Evolutionary conservation across 2,797 vertebrate species (phyloP), one percentile per base, ranked within the genome.

Genomic region (Clarias fuscus): DNA sequence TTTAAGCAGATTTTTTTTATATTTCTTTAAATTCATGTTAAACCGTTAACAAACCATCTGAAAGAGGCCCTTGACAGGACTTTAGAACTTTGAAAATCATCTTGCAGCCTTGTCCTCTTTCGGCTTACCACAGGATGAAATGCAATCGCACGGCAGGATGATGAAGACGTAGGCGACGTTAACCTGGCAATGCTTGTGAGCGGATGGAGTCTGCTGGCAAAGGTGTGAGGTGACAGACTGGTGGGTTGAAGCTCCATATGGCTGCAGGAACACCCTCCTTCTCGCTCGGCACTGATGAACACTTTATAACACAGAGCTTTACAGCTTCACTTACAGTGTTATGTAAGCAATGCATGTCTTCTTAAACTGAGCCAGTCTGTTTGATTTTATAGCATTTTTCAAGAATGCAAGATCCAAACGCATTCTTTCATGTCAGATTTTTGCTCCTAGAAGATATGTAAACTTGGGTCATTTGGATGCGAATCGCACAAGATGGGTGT

Each of bases 171-270:
- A 84, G 84, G 75, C 75, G 22, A 75, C 20, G 56, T 70, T 89
- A 85, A 86, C 88, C 76, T 82, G 83, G 85, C 82, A 86, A 56
- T 27, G 43, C 67, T 68, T 48, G 71, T 53, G 30, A 88, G 79
- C 76, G 77, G 85, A 88, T 84, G 76, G 82, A 77, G 76, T 86
- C 40, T 84, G 82, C 84, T 89, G 89, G 84, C 88, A 73, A 86
- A 86, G 86, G 88, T 89, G 83, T 61, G 81, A 89, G 86, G 86
- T 85, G 86, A 89, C 88, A 90, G 89, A 84, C 86, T 79, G 79
- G 85, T 40, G 4, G 82, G 15, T 15, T 48, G 30, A 64, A 48
- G 83, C 64, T 86, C 90, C 89, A 89, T 89, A 90, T 86, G 88
- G 82, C 77, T 84, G 78, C 59, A 79, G 84, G 85, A 87, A 87